Percentiles rank a stretch among this genome's conserved stretches.
Evolutionary conservation across 2,888 invertebrate species (phyloP).

Genomic region (Pimpla rufipes): DNA sequence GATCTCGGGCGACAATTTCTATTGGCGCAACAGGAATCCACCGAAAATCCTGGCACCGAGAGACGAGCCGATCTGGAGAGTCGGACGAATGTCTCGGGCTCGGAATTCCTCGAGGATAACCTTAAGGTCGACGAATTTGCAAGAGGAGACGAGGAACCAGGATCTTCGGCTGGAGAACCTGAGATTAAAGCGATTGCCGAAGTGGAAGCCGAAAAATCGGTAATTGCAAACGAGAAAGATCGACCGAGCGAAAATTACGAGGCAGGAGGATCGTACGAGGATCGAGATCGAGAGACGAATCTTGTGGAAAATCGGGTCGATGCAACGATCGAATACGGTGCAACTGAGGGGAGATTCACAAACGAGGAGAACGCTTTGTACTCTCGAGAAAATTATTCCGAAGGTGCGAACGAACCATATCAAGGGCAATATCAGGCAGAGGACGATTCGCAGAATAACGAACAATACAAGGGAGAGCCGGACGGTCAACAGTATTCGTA

Average conservation of each 20-base stretch:
- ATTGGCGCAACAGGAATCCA: no score
- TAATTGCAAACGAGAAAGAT: not conserved
- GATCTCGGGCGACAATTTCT: slow-evolving; percentile 1
- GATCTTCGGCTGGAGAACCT: no score
- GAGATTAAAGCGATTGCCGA: no score
- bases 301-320: no score
- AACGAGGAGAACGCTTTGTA: slow-evolving; percentile 66
- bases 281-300: no score
- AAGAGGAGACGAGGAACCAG: no score
- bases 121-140: no score
- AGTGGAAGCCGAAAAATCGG: not conserved
- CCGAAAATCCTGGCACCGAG: slow-evolving; percentile 41
- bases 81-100: slow-evolving; percentile 4
- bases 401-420: no score
- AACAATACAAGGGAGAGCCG: slow-evolving; percentile 49
- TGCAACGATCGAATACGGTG: not conserved
- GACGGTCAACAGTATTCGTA: slow-evolving; percentile 46
- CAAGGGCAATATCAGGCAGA: slow-evolving; percentile 38
- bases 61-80: not conserved
- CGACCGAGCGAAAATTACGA: not conserved
- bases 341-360: slow-evolving; percentile 47
- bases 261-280: no score
- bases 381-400: no score
- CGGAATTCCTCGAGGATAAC: not conserved
- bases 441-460: slow-evolving; percentile 42